Evolutionary conservation across 2,888 invertebrate species (phyloP).

Genomic region (Fissipunctia ypsillon): DNA sequence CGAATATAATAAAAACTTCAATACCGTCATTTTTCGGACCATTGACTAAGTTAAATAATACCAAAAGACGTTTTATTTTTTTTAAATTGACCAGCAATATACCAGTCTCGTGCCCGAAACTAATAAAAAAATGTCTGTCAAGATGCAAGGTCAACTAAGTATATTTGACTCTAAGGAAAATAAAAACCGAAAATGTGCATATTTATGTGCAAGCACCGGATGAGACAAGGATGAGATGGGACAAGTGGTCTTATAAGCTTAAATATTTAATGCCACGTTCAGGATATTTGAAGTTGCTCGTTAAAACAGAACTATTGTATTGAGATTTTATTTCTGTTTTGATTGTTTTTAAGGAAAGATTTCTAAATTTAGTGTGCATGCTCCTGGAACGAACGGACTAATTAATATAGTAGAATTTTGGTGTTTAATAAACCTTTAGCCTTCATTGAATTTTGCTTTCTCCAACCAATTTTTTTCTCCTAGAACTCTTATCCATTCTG

Average conservation of each 20-base stretch:
- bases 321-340: background rate
- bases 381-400: background rate
- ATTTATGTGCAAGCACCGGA: conserved; percentile 25
- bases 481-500: background rate
- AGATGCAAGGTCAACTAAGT: conserved; percentile 22
- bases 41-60: background rate
- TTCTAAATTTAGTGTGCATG: background rate
- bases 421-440: background rate
- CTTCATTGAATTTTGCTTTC: background rate
- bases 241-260: background rate
- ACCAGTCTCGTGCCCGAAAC: conserved; percentile 1
- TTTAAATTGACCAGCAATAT: background rate
- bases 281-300: background rate
- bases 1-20: background rate
- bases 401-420: background rate
- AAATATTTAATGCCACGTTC: background rate
- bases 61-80: background rate
- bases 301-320: background rate
- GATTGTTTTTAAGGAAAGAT: background rate
- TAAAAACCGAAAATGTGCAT: conserved; percentile 28
- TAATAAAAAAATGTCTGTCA: conserved; percentile 16
- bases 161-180: conserved; percentile 13
- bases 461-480: background rate
- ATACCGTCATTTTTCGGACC: background rate
- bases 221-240: conserved; percentile 19